phyloP scores from a whole-genome alignment of 2,797 vertebrate genomes.

The Oceanodroma leucorhoa region DNA sequence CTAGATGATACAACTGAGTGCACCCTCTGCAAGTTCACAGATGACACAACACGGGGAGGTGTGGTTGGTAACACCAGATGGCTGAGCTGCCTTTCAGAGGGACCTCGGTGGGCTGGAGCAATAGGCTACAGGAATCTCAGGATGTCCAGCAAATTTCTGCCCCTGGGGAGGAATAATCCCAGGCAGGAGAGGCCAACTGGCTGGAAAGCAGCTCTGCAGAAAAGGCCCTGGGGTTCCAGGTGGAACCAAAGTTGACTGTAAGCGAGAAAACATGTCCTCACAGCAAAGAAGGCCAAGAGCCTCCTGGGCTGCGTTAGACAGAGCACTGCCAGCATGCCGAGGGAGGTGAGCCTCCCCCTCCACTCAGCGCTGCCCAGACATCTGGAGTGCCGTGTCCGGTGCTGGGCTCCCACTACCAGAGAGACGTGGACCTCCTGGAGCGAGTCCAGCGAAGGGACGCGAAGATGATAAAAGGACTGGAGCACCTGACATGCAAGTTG shows the following conservation, averaged over 20 bases:
- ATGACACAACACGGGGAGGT: neutral
- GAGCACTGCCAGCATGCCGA: accelerated
- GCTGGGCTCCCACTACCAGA: neutral
- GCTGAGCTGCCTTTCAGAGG: neutral
- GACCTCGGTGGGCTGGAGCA: neutral
- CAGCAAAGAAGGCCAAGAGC: neutral
- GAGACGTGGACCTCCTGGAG: neutral
- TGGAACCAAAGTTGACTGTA: neutral
- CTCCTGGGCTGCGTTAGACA: neutral
- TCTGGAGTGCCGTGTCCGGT: accelerated
- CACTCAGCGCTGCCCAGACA: neutral
- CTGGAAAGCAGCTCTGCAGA: neutral
- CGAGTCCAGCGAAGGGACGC: accelerated
- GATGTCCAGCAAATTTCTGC: neutral
- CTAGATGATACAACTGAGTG: neutral
- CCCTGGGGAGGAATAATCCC: neutral
- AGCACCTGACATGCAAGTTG: neutral
- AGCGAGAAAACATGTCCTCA: neutral
- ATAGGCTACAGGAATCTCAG: neutral
- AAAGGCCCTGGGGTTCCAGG: neutral
- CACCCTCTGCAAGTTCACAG: neutral
- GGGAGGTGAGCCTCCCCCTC: neutral
- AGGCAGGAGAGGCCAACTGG: neutral
- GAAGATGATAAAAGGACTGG: neutral
- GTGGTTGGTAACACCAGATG: neutral